Conservation (phyloP, 2,113 vertebrate species). For the Trogon surrucura region DNA sequence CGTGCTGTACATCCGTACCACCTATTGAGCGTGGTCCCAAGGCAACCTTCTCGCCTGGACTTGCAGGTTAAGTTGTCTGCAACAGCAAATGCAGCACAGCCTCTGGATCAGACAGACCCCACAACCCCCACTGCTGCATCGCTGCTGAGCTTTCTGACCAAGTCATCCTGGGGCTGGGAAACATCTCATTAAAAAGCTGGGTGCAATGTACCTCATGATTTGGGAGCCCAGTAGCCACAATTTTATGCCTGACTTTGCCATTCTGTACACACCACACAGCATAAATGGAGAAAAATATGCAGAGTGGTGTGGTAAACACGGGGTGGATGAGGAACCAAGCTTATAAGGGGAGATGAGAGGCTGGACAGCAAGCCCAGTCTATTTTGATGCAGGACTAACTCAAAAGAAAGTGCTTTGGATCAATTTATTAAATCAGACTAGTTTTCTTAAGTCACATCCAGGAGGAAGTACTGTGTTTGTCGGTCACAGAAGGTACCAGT, state of each 20-base stretch:
- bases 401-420: background rate
- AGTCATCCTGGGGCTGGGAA: background rate
- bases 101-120: background rate
- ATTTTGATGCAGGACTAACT: background rate
- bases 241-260: background rate
- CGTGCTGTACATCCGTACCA: fast-evolving
- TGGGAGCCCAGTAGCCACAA: background rate
- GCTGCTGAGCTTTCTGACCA: background rate
- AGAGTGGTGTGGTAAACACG: fast-evolving
- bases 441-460: background rate
- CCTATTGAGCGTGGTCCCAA: fast-evolving
- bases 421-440: background rate
- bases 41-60: background rate
- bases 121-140: fast-evolving
- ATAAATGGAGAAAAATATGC: background rate
- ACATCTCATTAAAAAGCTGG: fast-evolving
- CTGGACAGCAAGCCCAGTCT: background rate
- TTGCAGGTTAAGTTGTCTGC: background rate
- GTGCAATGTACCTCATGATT: background rate
- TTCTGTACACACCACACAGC: background rate
- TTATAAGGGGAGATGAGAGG: background rate
- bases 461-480: background rate
- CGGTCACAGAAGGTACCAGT: background rate
- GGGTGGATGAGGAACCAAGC: background rate
- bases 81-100: background rate